Evolutionary conservation across 2,888 invertebrate species (phyloP).

Genomic region (Philhelius pedissequus): DNA sequence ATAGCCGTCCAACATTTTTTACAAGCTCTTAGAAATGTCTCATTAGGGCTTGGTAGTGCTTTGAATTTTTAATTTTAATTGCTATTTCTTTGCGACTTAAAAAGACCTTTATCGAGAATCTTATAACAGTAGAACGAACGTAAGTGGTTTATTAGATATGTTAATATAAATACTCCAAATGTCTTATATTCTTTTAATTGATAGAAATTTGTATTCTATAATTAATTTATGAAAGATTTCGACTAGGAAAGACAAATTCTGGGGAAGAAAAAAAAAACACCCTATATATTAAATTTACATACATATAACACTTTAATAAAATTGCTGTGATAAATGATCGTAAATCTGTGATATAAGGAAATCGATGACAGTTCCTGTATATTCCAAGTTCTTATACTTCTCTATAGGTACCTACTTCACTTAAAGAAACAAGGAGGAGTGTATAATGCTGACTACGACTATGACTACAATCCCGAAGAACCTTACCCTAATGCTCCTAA

Average conservation of each 20-base stretch:
- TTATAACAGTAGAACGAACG: no score
- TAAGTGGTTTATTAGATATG: no score
- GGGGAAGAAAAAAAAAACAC: not conserved
- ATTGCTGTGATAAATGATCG: slow-evolving; percentile 64
- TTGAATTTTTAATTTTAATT: no score
- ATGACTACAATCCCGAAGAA: slow-evolving; percentile 32
- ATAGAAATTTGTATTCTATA: no score
- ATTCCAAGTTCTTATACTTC: slow-evolving; percentile 19
- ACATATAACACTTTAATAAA: slow-evolving; percentile 43
- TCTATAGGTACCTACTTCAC: not conserved
- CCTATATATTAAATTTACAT: not conserved
- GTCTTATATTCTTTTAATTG: no score
- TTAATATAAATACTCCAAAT: no score
- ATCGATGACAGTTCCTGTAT: slow-evolving; percentile 59
- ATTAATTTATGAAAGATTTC: no score
- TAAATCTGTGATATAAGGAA: slow-evolving; percentile 63
- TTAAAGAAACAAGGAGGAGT: not conserved
- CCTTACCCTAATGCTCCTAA: slow-evolving; percentile 46
- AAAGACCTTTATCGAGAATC: no score
- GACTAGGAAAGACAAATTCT: no score
- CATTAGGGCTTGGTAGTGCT: no score
- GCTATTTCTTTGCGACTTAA: no score
- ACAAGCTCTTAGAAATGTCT: no score
- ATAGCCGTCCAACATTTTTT: not conserved
- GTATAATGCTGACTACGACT: not conserved